These are phyloP conservation scores for Urocitellus parryii DNA, from an alignment of 2,113 vertebrate genomes.

Conservation along the genomic window DNA sequence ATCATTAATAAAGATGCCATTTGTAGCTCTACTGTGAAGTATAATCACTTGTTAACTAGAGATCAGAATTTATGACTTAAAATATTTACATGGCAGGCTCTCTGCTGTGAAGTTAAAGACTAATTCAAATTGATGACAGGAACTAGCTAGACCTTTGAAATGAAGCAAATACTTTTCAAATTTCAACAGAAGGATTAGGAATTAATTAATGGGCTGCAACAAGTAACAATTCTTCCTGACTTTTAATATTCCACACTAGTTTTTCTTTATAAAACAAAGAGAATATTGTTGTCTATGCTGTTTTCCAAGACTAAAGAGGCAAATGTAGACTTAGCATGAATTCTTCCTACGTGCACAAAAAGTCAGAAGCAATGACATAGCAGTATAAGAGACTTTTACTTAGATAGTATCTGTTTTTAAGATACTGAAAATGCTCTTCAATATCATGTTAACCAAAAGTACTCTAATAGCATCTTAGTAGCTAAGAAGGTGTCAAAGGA, in stretches of 20 bases:
- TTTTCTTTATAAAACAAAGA: constrained; percentile 27
- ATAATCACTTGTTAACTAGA: constrained; percentile 41
- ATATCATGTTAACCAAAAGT: background rate
- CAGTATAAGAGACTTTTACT: background rate
- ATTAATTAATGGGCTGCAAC: constrained; percentile 14
- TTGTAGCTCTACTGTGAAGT: background rate
- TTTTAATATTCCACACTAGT: constrained; percentile 23
- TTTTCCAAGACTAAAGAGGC: background rate
- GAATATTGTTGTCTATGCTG: background rate
- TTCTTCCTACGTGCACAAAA: background rate
- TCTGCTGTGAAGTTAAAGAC: constrained; percentile 43
- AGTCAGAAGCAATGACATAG: background rate
- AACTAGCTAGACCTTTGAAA: constrained; percentile 25
- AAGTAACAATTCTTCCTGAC: constrained; percentile 14
- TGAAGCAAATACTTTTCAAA: constrained; percentile 35
- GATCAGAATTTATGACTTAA: constrained; percentile 23
- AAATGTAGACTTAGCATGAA: background rate
- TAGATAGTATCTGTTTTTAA: background rate
- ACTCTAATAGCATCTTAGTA: background rate
- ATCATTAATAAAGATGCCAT: constrained; percentile 44
- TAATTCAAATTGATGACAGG: constrained; percentile 27
- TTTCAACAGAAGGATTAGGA: constrained; percentile 21
- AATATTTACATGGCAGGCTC: constrained; percentile 54
- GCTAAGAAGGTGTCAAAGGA: background rate
- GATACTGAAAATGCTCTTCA: constrained; percentile 1